Percentiles rank a stretch among this genome's conserved stretches.
Evolutionary conservation across 1,140 invertebrate genomes (phyloP).

Genomic region (Schlechtendalia chinensis): DNA sequence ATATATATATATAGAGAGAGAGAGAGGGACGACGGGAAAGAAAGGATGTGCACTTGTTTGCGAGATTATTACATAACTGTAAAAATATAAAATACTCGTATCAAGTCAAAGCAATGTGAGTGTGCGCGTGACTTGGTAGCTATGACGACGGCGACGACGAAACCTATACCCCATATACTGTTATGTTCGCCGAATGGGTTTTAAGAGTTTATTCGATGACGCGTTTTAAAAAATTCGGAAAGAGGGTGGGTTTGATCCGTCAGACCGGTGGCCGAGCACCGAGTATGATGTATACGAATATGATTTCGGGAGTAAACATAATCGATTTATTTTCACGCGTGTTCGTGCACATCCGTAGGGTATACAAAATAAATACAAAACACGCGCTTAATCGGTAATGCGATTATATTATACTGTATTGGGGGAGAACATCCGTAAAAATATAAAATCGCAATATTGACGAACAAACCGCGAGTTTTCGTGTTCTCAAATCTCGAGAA

Average conservation of each 20-base stretch:
- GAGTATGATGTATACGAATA: too few relatives aligned
- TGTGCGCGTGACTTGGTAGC: background rate
- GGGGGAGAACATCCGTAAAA: background rate
- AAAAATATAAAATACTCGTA: conserved; percentile 18
- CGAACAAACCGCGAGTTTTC: background rate
- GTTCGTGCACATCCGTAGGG: too few relatives aligned
- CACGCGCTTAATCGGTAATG: background rate
- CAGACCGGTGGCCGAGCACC: too few relatives aligned
- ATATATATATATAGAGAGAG: too few relatives aligned
- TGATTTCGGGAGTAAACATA: too few relatives aligned
- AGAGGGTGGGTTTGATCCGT: too few relatives aligned
- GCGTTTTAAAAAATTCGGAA: conserved; percentile 5
- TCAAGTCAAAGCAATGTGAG: background rate
- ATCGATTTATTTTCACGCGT: too few relatives aligned
- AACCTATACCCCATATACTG: background rate
- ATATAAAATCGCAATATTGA: background rate
- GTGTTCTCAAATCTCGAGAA: background rate
- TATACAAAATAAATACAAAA: too few relatives aligned
- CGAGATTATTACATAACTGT: background rate
- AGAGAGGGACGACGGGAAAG: too few relatives aligned
- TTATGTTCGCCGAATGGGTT: background rate
- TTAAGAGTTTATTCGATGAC: conserved; percentile 29
- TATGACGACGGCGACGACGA: background rate
- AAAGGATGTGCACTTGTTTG: too few relatives aligned
- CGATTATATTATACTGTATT: background rate